phyloP scores from a whole-genome alignment of 1,140 invertebrate genomes.

The Cotesia typhae region DNA sequence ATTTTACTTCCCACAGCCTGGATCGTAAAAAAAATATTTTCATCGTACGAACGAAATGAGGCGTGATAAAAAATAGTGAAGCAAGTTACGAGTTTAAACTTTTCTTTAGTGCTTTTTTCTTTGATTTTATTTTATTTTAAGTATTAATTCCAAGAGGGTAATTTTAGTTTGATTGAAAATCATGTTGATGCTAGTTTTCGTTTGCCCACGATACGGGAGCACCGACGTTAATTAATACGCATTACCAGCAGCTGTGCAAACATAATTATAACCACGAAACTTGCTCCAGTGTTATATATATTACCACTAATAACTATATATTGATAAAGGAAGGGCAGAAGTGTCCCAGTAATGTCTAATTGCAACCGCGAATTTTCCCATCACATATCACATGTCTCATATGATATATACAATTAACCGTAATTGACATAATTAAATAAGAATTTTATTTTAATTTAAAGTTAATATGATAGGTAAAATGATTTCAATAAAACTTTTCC shows the following conservation, averaged over 20 bases:
- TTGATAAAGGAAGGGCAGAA: not conserved
- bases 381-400: constrained; percentile 23
- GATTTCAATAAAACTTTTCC: not conserved
- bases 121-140: not conserved
- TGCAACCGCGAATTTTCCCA: constrained; percentile 28
- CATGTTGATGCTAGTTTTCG: not conserved
- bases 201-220: not conserved
- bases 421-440: constrained; percentile 30
- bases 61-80: constrained; percentile 22
- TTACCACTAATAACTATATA: constrained; percentile 42
- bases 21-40: constrained; percentile 18
- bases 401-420: constrained; percentile 25
- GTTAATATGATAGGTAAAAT: not conserved
- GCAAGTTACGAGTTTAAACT: not conserved
- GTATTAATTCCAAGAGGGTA: not conserved
- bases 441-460: not conserved
- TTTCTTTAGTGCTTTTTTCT: not conserved
- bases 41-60: constrained; percentile 2
- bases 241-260: constrained; percentile 45
- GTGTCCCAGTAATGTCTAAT: constrained; percentile 26
- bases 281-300: constrained; percentile 43
- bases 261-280: constrained; percentile 40
- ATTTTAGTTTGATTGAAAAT: constrained; percentile 12
- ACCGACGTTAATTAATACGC: constrained; percentile 47
- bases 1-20: not conserved